Evolutionary conservation across 2,797 vertebrate genomes (phyloP), one percentile per base, ranked within the genome.

Genomic region (Myotis pilosus): DNA sequence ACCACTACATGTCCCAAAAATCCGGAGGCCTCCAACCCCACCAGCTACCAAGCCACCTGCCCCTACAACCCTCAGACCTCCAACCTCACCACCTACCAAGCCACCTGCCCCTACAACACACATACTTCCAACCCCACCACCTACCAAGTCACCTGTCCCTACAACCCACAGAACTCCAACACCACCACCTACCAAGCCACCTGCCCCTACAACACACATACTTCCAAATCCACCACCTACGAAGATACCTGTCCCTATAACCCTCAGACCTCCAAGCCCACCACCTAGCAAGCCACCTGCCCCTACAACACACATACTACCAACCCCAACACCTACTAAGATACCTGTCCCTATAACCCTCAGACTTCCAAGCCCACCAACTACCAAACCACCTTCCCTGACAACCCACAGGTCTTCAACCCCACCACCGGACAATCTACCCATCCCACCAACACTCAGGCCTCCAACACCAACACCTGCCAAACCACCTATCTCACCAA

Each of bases 211-310:
- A 36, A 13, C 33, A 16, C 33, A 13, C 28, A n/a, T 3, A 0
- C 28, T 2, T 23, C 44, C 72, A 75, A 44, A 13, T 15, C 0
- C 23, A 44, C 6, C 22, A 41, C 9, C 68, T 41, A 22, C 20
- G 10, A 38, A 23, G 11, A 11, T 20, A 38, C 9, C 1, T 23
- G 20, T 1, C 38, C 69, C 69, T 1, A 22, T 0, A 71, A 12
- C 2, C 1, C 7, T 2, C 33, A 9, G 33, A 1, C n/a, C n/a
- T 66, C n/a, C 17, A 36, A 20, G 1, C 17, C 30, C n/a, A 33
- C 64, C 36, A 71, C 36, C 22, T 23, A 11, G 22, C 68, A 71
- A 41, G 38, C 41, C 25, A 47, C 13, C 41, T 28, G 10, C 2
- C 55, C 55, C 20, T 10, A 57, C 3, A 55, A 23, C 55, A 8